These are phyloP conservation scores for Gymnarchus niloticus DNA, from an alignment of 2,113 vertebrate species.

Conservation along the genomic window DNA sequence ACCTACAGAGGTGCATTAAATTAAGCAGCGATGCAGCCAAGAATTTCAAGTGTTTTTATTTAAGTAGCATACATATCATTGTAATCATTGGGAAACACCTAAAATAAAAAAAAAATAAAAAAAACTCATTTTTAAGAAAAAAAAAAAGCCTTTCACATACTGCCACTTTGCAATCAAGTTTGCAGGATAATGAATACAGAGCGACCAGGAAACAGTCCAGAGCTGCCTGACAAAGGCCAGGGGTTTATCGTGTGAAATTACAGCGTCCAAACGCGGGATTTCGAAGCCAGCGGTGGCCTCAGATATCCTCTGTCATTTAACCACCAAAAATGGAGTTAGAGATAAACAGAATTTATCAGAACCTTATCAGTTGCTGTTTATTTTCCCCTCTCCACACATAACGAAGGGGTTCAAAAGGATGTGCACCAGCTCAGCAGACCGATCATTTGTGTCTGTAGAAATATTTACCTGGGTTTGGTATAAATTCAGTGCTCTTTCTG, in stretches of 20 bases:
- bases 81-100: conserved; percentile 64
- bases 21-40: not conserved
- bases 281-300: not conserved
- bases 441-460: conserved; percentile 1
- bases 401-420: not conserved
- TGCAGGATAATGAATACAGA: conserved; percentile 24
- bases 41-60: conserved; percentile 52
- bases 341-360: not conserved
- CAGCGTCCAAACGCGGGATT: not conserved
- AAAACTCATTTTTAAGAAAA: conserved; percentile 51
- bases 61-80: conserved; percentile 57
- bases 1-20: not conserved
- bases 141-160: conserved; percentile 35
- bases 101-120: conserved; percentile 59
- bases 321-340: not conserved
- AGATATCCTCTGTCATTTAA: not conserved
- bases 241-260: not conserved
- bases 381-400: not conserved
- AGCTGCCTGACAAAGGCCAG: not conserved
- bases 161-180: conserved; percentile 32
- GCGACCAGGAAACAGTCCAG: not conserved
- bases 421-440: not conserved
- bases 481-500: not conserved
- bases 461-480: conserved; percentile 6
- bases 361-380: not conserved